Evolutionary conservation across 2,113 vertebrate genomes (phyloP).

Genomic region (Microtus montanus): DNA sequence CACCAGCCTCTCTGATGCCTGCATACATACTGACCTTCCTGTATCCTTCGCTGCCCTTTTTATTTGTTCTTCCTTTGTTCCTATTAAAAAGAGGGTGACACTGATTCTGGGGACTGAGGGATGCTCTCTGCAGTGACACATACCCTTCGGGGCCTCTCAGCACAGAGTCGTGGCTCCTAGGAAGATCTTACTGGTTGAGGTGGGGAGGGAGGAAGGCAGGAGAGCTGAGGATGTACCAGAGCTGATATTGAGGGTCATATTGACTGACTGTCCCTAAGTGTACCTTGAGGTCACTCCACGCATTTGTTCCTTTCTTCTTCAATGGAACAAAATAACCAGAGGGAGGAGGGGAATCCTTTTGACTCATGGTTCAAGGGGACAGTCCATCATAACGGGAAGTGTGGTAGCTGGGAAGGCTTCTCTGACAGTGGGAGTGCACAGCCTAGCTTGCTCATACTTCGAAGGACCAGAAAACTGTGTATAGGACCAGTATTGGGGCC

Average conservation of each 20-base stretch:
- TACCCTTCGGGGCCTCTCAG: not conserved
- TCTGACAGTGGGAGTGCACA: too few relatives aligned
- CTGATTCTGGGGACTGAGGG: not conserved
- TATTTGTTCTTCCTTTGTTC: not conserved
- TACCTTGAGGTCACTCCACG: rapidly evolving
- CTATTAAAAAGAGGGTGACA: not conserved
- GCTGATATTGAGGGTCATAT: rapidly evolving
- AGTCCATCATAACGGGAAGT: not conserved
- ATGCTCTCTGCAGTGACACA: not conserved
- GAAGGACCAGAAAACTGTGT: not conserved
- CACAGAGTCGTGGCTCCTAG: rapidly evolving
- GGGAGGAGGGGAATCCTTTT: not conserved
- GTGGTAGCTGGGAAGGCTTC: not conserved
- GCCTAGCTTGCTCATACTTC: not conserved
- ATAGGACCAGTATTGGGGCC: not conserved
- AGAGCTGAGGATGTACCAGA: rapidly evolving
- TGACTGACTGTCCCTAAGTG: not conserved
- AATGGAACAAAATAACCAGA: not conserved
- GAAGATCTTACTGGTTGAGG: rapidly evolving
- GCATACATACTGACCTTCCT: not conserved
- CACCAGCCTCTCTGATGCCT: rapidly evolving
- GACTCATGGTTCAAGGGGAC: not conserved
- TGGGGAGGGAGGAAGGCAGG: rapidly evolving
- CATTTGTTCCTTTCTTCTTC: not conserved
- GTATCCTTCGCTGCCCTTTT: rapidly evolving